Evolutionary conservation across 2,797 vertebrate species (phyloP), one percentile per base, ranked within the genome.

Genomic region (Phaenicophaeus curvirostris): DNA sequence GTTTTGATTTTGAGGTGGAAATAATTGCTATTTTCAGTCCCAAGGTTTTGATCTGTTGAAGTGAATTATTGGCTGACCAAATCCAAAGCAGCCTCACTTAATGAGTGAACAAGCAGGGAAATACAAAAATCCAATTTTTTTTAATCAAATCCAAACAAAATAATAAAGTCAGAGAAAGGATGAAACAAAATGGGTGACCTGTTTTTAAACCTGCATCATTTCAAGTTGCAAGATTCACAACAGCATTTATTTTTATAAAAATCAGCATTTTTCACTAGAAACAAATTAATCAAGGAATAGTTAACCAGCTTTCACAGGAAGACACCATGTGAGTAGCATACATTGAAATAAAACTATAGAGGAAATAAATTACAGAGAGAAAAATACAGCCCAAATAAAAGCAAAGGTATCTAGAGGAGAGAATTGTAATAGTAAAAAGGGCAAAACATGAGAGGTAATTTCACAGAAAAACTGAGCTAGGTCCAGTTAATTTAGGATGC

Each of bases 391-490:
- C 73, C 24, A 73, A 66, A 73, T 51, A 75, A 76, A 87, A 73
- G 53, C 78, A 79, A 82, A 31, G 14, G 5, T 89, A 68, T 85
- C 67, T 82, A 31, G 24, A 87, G 88, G 42, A 79, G 84, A 67
- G 33, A 59, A 76, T 33, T 54, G 13, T 75, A 74, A 58, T 73
- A 58, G 61, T 86, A 71, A 81, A 81, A 85, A 90, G 71, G 77
- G 71, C 42, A 84, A 87, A 82, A 78, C 58, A 72, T 21, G n/a
- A 88, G 35, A 66, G 44, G 55, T 17, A 77, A 20, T 90, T 93
- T 82, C 82, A 71, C 75, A 82, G 53, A 50, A 79, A 87, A 92
- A 85, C 59, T 82, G 72, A 92, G 77, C 63, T 90, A 86, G 59
- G 48, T 76, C 21, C 42, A 27, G 33, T 85, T 79, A 46, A 88